Conservation (phyloP, 2,888 invertebrate species). For the Andricus quercusramuli region DNA sequence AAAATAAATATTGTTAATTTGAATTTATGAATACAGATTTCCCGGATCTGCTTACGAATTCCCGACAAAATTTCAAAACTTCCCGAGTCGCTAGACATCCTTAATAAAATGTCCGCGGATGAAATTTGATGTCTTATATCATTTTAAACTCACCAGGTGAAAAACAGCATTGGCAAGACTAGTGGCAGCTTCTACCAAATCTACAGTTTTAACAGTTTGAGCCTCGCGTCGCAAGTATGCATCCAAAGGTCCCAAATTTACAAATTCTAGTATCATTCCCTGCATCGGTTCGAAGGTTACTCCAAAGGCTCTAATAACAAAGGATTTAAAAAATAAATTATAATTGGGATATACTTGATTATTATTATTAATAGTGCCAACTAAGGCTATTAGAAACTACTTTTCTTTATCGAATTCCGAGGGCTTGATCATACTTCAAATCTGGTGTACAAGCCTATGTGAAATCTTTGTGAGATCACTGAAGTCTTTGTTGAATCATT, state of each 20-base stretch:
- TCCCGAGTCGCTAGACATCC: too few relatives aligned
- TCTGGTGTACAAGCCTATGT: too few relatives aligned
- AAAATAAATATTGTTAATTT: too few relatives aligned
- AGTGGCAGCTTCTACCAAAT: slow-evolving; percentile 90
- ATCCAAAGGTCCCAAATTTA: slow-evolving; percentile 89
- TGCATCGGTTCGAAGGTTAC: slow-evolving; percentile 88
- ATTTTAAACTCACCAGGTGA: slow-evolving; percentile 84
- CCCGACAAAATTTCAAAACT: too few relatives aligned
- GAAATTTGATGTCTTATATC: background rate
- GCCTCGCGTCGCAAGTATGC: slow-evolving; percentile 81
- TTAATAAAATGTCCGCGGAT: background rate
- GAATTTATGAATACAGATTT: too few relatives aligned
- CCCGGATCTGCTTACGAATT: too few relatives aligned
- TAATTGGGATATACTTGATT: background rate
- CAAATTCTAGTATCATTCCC: slow-evolving; percentile 90
- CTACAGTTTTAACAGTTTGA: slow-evolving; percentile 82
- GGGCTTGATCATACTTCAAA: too few relatives aligned
- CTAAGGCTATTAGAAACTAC: background rate
- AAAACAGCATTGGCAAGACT: slow-evolving; percentile 91
- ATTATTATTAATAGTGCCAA: background rate
- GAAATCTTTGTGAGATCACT: too few relatives aligned
- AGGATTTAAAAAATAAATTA: background rate
- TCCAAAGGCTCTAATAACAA: slow-evolving; percentile 83
- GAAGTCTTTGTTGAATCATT: too few relatives aligned
- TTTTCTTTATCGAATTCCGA: slow-evolving; percentile 4